Percentiles rank a stretch among this genome's conserved stretches.
Evolutionary conservation across 2,113 vertebrate species (phyloP).

Genomic region (Protomyctophum bolini): DNA sequence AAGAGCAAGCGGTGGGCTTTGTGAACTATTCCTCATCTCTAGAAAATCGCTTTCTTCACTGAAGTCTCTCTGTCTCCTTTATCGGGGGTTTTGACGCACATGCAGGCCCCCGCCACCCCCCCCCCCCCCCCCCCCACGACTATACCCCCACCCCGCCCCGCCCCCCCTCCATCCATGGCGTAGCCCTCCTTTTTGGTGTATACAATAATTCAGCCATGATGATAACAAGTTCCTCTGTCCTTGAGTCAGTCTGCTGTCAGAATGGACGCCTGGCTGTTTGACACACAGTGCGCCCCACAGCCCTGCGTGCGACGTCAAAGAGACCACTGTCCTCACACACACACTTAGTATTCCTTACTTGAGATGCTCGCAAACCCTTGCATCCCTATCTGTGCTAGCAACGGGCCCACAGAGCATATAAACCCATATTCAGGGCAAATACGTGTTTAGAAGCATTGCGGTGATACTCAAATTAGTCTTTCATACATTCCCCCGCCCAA

Average conservation of each 20-base stretch:
- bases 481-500: too few species aligned
- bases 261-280: constrained; percentile 59
- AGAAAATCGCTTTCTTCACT: constrained; percentile 13
- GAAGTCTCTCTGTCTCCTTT: constrained; percentile 39
- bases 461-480: too few species aligned
- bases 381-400: too few species aligned
- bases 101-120: constrained; percentile 24
- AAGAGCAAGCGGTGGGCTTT: constrained; percentile 28
- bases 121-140: constrained; percentile 8
- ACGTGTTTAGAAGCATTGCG: too few species aligned
- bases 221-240: constrained; percentile 71
- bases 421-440: too few species aligned
- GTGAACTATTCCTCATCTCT: constrained; percentile 30
- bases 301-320: constrained; percentile 64
- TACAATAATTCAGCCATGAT: constrained; percentile 52
- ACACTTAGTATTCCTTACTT: constrained; percentile 70
- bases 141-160: neutral
- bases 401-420: too few species aligned
- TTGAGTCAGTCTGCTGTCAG: constrained; percentile 33
- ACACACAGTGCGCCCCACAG: constrained; percentile 43
- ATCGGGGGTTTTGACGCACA: constrained; percentile 56
- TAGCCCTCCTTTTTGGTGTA: neutral
- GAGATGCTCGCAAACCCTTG: constrained; percentile 23
- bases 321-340: constrained; percentile 63
- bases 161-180: neutral